Percentiles rank a stretch among this genome's conserved stretches.
phyloP scores from a whole-genome alignment of 2,888 invertebrate species.

The Esperia sulphurella region DNA sequence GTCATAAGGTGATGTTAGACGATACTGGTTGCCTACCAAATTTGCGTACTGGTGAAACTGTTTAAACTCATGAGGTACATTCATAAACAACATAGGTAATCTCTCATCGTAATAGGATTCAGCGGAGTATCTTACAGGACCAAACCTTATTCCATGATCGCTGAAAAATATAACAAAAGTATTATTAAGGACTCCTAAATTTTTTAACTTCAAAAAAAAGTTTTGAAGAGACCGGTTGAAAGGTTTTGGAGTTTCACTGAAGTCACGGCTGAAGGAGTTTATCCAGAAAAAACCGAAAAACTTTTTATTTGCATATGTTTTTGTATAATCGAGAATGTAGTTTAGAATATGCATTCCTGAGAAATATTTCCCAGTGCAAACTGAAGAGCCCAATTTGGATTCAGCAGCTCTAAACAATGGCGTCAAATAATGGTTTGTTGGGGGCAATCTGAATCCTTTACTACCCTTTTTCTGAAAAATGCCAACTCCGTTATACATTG shows the following conservation, averaged over 20 bases:
- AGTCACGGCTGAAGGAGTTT: background rate
- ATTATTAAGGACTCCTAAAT: background rate
- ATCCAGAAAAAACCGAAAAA: conserved; percentile 3
- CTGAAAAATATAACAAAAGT: conserved; percentile 1
- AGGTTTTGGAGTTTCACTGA: background rate
- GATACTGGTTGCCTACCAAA: background rate
- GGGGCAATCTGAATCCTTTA: background rate
- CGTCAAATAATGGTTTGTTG: background rate
- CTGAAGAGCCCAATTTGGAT: background rate
- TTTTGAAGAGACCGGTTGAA: background rate
- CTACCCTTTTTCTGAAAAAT: background rate
- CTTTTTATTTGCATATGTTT: conserved; percentile 1
- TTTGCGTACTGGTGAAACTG: background rate
- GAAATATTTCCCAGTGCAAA: background rate
- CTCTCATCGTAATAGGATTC: conserved; percentile 3
- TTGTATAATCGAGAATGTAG: background rate
- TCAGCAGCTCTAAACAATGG: background rate
- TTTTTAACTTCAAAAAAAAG: background rate
- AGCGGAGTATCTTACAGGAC: background rate
- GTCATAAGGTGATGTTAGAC: conserved; percentile 3
- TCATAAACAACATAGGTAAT: conserved; percentile 3
- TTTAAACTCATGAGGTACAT: background rate
- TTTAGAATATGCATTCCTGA: background rate
- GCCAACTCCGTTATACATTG: background rate
- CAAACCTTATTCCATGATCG: background rate